phyloP scores from a whole-genome alignment of 2,888 invertebrate genomes.

The Asteroscopus sphinx region DNA sequence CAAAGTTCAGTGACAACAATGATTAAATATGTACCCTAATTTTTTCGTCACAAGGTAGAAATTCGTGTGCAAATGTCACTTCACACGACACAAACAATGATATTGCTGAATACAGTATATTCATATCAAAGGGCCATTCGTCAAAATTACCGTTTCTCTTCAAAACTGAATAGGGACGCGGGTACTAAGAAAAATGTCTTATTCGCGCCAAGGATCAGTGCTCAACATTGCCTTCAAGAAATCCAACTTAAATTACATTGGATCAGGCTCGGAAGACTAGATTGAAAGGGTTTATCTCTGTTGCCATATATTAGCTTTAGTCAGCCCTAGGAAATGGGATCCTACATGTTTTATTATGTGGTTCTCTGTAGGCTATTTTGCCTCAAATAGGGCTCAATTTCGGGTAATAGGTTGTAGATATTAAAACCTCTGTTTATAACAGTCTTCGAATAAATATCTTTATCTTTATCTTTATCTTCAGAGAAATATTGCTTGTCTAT shows the following conservation, averaged over 20 bases:
- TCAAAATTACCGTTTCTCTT: slow-evolving; percentile 58
- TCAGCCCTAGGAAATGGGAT: slow-evolving; percentile 44
- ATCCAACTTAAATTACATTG: slow-evolving; percentile 56
- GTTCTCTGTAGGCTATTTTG: slow-evolving; percentile 27
- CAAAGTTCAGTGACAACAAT: slow-evolving; percentile 1
- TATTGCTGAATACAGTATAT: slow-evolving; percentile 48
- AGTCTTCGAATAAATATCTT: not conserved
- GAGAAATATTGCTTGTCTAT: slow-evolving; percentile 15
- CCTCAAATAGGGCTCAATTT: slow-evolving; percentile 14
- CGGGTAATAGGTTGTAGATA: slow-evolving; percentile 1
- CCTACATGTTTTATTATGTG: slow-evolving; percentile 39
- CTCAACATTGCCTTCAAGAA: slow-evolving; percentile 27
- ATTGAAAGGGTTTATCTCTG: slow-evolving; percentile 55
- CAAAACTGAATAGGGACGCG: slow-evolving; percentile 29
- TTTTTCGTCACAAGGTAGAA: not conserved
- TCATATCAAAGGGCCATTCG: slow-evolving; percentile 52
- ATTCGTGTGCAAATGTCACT: slow-evolving; percentile 8
- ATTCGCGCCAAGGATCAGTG: slow-evolving; percentile 16
- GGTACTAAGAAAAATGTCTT: slow-evolving; percentile 37
- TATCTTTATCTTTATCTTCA: not conserved
- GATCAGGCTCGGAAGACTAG: slow-evolving; percentile 48
- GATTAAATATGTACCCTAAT: slow-evolving; percentile 26
- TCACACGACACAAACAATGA: slow-evolving; percentile 38
- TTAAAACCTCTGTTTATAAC: slow-evolving; percentile 7
- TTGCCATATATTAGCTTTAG: slow-evolving; percentile 56